Evolutionary conservation across 2,797 vertebrate species (phyloP).

Genomic region (Tarsius wallacei): DNA sequence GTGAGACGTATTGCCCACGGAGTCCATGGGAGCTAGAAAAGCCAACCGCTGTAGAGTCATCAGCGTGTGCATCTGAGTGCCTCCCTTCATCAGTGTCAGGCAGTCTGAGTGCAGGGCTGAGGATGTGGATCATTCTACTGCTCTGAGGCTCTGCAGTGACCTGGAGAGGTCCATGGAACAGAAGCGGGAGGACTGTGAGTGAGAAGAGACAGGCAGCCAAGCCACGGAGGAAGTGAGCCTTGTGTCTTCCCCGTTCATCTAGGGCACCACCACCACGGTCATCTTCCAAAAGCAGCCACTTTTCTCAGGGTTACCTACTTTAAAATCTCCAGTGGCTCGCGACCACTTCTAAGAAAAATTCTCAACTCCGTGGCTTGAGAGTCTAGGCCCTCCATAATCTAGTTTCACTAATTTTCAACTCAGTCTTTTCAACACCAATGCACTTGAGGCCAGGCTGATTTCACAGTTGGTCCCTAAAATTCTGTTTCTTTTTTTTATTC

Average conservation of each 20-base stretch:
- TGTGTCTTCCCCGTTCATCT: neutral
- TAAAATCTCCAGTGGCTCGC: neutral
- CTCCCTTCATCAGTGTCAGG: accelerated
- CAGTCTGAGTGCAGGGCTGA: neutral
- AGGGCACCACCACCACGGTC: neutral
- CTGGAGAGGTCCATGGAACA: neutral
- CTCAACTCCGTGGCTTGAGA: neutral
- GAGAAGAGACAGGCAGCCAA: neutral
- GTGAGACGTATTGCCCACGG: accelerated
- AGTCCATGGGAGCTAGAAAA: neutral
- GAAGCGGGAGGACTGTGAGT: accelerated
- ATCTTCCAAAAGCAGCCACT: neutral
- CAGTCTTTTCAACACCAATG: neutral
- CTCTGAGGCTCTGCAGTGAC: neutral
- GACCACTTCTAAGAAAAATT: neutral
- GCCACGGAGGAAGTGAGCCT: neutral
- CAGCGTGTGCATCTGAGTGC: neutral
- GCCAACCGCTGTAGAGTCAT: neutral
- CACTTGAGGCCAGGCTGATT: neutral
- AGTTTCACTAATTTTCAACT: neutral
- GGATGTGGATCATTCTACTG: neutral
- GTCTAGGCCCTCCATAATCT: neutral
- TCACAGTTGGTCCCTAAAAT: neutral
- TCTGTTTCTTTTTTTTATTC: neutral
- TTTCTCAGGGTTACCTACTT: neutral